Evolutionary conservation across 1,140 invertebrate species (phyloP), one percentile per base, ranked within the genome.

Genomic region (Hyles vespertilio): DNA sequence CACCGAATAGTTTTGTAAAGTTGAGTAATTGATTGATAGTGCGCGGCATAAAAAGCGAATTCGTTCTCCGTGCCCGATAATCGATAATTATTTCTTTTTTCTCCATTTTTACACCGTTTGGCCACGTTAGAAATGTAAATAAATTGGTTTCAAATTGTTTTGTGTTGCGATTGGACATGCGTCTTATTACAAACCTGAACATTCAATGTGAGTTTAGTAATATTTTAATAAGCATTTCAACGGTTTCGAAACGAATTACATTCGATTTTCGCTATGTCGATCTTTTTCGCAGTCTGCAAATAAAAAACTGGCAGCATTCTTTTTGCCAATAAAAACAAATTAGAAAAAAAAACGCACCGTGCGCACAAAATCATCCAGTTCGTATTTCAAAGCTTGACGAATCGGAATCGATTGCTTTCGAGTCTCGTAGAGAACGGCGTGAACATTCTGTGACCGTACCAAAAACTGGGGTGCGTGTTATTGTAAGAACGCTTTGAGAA

Each of bases 321-420:
- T 32, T 54, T 45, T 46, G 43, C 11, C 32, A 46, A 54, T 11
- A 54, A 32, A 44, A 54, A 46, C 3, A 32, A 32, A 11, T 49
- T 49, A 32, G 11, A 50, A 40, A 6, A 55, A 32, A 57, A 56
- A 40, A 56, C 47, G 34, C 46, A 36, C 9, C 3, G n/a, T 12
- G n/a, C 11, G 22, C 11, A 40, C 36, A 40, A 40, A 40, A 40
- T 40, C 36, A 40, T 40, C 36, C 36, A 40, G n/a, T 65, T 69
- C 66, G 61, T 57, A 69, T 64, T 72, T 69, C 66, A 60, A 63
- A 61, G 63, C 67, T 56, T 72, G 66, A 72, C 69, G 69, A 72
- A 72, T 72, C 54, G 59, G 47, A 63, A 59, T 66, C 63, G 58
- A 72, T 69, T 67, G 69, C 60, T 60, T 58, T 62, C 46, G 62